Percentiles rank a stretch among this genome's conserved stretches.
phyloP scores from a whole-genome alignment of 2,113 vertebrate species.

The Cololabis saira region DNA sequence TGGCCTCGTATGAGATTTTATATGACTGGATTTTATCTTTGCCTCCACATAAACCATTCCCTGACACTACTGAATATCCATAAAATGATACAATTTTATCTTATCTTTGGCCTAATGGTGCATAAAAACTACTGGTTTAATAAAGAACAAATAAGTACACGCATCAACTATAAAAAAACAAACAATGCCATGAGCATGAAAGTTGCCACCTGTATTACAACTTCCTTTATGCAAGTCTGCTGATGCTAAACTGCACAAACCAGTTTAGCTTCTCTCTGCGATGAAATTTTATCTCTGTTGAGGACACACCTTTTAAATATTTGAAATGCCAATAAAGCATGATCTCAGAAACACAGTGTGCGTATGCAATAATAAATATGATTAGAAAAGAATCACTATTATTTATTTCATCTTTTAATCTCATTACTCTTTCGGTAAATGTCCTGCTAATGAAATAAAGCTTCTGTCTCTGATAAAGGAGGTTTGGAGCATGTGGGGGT shows the following conservation, averaged over 20 bases:
- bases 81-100: slow-evolving; percentile 4
- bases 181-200: neutral
- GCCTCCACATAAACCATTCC: neutral
- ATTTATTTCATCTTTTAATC: neutral
- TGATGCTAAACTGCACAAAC: slow-evolving; percentile 16
- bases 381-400: neutral
- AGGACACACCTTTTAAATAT: slow-evolving; percentile 6
- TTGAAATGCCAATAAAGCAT: neutral
- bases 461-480: slow-evolving; percentile 2
- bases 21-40: slow-evolving; percentile 5
- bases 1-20: slow-evolving; percentile 8
- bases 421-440: slow-evolving; percentile 42
- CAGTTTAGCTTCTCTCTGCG: slow-evolving; percentile 9
- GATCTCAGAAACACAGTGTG: neutral
- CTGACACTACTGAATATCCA: neutral
- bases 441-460: slow-evolving; percentile 18
- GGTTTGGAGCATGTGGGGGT: slow-evolving; percentile 40
- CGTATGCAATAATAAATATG: neutral
- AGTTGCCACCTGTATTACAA: neutral
- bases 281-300: neutral
- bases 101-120: neutral
- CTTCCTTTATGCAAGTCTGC: neutral
- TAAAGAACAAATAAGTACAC: neutral
- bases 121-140: neutral
- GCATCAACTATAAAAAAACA: neutral